Evolutionary conservation across 2,113 vertebrate species (phyloP).

Genomic region (Gnathonemus longibarbis): DNA sequence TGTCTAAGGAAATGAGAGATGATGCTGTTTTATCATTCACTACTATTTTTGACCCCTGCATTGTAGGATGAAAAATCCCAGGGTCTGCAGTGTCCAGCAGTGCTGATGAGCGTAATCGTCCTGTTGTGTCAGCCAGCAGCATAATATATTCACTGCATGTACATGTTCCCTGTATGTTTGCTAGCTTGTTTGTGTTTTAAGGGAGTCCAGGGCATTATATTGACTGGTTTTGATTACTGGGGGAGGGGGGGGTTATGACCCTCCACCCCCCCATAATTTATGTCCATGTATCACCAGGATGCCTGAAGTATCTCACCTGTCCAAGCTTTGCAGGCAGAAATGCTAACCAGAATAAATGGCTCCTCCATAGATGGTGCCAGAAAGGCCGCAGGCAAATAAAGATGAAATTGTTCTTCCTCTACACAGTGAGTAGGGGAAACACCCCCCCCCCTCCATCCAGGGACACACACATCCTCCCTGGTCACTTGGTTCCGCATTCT

Average conservation of each 20-base stretch:
- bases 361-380: neutral
- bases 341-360: neutral
- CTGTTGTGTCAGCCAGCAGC: too few relatives aligned
- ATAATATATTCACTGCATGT: too few relatives aligned
- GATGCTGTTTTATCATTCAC: too few relatives aligned
- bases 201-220: neutral
- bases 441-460: neutral
- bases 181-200: neutral
- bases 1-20: neutral
- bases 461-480: neutral
- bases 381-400: neutral
- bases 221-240: neutral
- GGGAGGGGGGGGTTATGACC: neutral
- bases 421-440: neutral
- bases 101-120: too few relatives aligned
- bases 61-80: too few relatives aligned
- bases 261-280: neutral
- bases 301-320: neutral
- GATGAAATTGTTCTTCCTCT: conserved; percentile 1
- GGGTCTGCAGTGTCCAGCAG: too few relatives aligned
- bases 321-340: neutral
- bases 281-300: neutral
- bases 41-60: too few relatives aligned
- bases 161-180: neutral
- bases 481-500: neutral